Base-by-base conservation (phyloP, 2,797 vertebrate genomes). In the Scarus forsteni region DNA sequence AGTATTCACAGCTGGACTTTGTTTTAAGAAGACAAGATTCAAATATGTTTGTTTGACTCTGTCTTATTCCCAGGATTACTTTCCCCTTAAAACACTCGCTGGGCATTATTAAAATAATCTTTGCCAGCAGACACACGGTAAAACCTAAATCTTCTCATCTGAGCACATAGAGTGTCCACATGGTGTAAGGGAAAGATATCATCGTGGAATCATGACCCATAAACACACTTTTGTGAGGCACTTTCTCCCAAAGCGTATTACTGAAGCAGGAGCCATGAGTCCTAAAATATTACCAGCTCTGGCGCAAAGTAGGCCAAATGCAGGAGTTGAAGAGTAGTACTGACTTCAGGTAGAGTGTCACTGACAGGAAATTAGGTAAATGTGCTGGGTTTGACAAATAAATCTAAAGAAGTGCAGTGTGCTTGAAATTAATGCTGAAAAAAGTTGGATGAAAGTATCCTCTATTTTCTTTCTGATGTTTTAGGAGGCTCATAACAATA, bases 191-290 rank as follows among this genome's bases (percentile, higher is more conserved):
- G 67, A 73, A 81, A 8, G 5, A 44, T 77, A 58, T 74, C 62
- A 65, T 46, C 71, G 72, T 77, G 73, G 54, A 84, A 67, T 34
- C 50, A 77, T 78, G 86, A 93, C 86, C 88, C 87, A 89, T 72
- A 92, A 93, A 91, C 85, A 89, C 86, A 90, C 75, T 89, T 91
- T 68, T 55, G 51, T 64, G 57, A 68, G 66, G 59, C 53, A 63
- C 61, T 75, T 85, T 67, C 69, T 75, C 74, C 77, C 73, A 75
- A 81, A 89, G 85, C 40, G 44, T 62, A 66, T 81, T 84, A 75
- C 10, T 46, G 12, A 6, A 63, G 67, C 62, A 59, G 65, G 59
- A 83, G 71, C 43, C 27, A 16, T 7, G 42, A 65, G 68, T 84
- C 83, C 68, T 77, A 84, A 90, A 90, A 89, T 89, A 89, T 67